Base-by-base conservation (phyloP, 64 coral and sea anemone genomes). In the Astreopora myriophthalma region DNA sequence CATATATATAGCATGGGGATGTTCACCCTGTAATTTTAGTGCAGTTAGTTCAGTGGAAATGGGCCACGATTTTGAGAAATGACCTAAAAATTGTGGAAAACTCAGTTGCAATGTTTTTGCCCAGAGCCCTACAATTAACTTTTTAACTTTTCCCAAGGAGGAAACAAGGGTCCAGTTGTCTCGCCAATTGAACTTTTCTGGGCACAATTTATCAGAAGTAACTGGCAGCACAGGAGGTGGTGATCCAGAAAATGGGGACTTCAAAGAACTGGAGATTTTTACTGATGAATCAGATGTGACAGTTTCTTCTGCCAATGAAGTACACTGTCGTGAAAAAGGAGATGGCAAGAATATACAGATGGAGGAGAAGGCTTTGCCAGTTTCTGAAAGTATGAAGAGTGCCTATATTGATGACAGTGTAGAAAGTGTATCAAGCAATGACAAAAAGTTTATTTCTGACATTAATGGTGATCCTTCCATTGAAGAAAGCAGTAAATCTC, bases 111-210 rank as follows among this genome's bases (percentile, higher is more conserved):
- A n/a, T n/a, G n/a, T n/a, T n/a, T n/a, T n/a, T n/a, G n/a, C n/a
- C n/a, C n/a, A n/a, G n/a, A n/a, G 40, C 6, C 40, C 40, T 44
- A 8, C 40, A 44, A 44, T 44, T 44, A 44, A 44, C 7, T 26
- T 24, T n/a, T 33, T 33, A 36, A 9, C 11, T 60, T 25, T 37
- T 64, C 14, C 3, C 23, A 64, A 83, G 79, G 19, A 38, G 32
- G 52, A 64, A n/a, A 64, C 10, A 63, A 63, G 36, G 19, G 34
- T 40, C 34, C 32, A 65, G 8, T 25, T 31, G 7, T 83, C 79
- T 37, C 60, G 79, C 25, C 52, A 83, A 8, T n/a, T 83, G 24
- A 38, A 63, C 57, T 83, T 83, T 26, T 83, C 79, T 64, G 55
- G 32, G 1, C 20, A 83, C 24, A 10, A 48, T n/a, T 51, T 46